Conservation (phyloP, 2,888 invertebrate genomes). For the Eurytoma californica region DNA sequence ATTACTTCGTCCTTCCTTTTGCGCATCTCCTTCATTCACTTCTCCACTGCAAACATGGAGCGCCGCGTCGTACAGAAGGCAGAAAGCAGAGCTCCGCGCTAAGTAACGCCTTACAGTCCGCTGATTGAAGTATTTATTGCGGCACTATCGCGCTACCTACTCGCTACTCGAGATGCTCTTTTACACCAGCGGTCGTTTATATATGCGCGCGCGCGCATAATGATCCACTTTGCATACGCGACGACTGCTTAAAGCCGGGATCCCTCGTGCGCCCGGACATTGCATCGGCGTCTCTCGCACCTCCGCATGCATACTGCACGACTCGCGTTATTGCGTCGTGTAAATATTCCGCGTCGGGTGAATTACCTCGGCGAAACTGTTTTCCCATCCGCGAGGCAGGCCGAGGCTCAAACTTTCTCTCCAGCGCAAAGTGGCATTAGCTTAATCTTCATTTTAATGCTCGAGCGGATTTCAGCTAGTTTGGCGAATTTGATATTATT, state of each 20-base stretch:
- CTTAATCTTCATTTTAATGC: too few species aligned
- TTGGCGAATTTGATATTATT: too few species aligned
- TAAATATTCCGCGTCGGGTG: background rate
- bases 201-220: slow-evolving; percentile 63
- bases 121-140: slow-evolving; percentile 3
- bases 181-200: background rate
- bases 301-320: slow-evolving; percentile 3
- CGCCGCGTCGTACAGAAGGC: too few species aligned
- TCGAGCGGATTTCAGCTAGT: too few species aligned
- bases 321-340: slow-evolving; percentile 12
- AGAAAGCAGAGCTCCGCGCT: background rate
- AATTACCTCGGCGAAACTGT: background rate
- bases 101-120: background rate
- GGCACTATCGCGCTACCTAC: background rate
- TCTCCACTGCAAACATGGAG: background rate
- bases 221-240: slow-evolving; percentile 71
- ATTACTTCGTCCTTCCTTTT: background rate
- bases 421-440: too few species aligned
- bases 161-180: background rate
- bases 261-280: background rate
- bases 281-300: slow-evolving; percentile 17
- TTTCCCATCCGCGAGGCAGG: too few species aligned
- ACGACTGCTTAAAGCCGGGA: slow-evolving; percentile 36
- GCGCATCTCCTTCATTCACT: slow-evolving; percentile 4
- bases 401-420: too few species aligned